phyloP scores from a whole-genome alignment of 2,113 vertebrate species.

The Vulpes lagopus region DNA sequence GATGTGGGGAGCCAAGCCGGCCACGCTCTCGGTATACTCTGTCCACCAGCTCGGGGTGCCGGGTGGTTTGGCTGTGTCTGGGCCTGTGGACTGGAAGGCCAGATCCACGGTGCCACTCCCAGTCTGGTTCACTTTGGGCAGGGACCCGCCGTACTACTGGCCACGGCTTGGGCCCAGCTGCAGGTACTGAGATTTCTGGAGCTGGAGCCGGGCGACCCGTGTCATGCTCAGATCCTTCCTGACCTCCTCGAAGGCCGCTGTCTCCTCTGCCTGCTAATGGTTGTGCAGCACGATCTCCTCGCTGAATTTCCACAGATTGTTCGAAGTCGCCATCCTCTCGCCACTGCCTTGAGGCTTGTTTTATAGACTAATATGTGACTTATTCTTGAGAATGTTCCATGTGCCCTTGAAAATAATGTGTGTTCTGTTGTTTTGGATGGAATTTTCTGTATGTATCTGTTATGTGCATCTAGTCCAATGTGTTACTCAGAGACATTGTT shows the following conservation, averaged over 20 bases:
- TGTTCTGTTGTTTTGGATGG: background rate
- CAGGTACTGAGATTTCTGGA: constrained; percentile 99
- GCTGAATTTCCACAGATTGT: constrained; percentile 99
- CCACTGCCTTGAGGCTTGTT: constrained; percentile 69
- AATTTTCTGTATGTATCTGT: background rate
- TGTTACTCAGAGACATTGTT: background rate
- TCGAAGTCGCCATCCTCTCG: constrained; percentile 97
- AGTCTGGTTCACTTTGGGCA: constrained; percentile 99
- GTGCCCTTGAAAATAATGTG: background rate
- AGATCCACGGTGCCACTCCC: constrained; percentile 97
- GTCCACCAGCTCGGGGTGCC: constrained; percentile 98
- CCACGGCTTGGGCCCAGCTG: constrained; percentile 98
- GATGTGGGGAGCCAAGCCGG: constrained; percentile 96
- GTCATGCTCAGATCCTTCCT: constrained; percentile 97
- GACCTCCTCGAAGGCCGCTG: constrained; percentile 96
- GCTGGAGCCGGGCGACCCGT: constrained; percentile 97
- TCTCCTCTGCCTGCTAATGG: constrained; percentile 98
- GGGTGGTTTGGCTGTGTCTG: constrained; percentile 98
- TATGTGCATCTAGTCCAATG: background rate
- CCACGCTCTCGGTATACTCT: constrained; percentile 96
- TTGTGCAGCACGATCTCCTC: constrained; percentile 98
- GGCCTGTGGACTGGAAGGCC: constrained; percentile 93
- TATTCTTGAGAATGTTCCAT: background rate
- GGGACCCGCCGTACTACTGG: constrained; percentile 98
- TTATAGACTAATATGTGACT: background rate